These are phyloP conservation scores for Heliconius ethilla DNA, from an alignment of 2,888 invertebrate species.

Conservation along the genomic window DNA sequence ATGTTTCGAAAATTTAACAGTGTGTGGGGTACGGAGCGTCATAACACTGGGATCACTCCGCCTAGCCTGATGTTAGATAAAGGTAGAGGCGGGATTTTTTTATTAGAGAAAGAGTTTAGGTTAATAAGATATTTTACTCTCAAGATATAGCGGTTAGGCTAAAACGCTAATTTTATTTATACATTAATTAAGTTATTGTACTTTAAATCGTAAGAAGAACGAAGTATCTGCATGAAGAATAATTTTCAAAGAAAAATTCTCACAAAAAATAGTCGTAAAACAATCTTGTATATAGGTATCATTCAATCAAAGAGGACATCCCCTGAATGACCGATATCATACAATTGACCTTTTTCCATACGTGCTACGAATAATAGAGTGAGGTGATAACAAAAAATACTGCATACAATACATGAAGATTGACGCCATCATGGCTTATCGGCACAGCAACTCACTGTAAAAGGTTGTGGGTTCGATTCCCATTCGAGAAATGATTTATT, in stretches of 20 bases:
- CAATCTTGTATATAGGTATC: neutral
- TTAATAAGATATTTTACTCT: no score
- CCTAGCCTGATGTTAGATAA: no score
- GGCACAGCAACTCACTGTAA: neutral
- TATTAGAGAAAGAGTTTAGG: no score
- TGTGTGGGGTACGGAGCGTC: no score
- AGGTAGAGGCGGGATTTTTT: no score
- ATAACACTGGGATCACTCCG: no score
- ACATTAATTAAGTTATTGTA: no score
- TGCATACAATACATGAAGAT: neutral
- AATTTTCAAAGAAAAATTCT: neutral
- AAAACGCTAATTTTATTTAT: no score
- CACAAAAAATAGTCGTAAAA: neutral
- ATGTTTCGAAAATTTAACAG: no score
- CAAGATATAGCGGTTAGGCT: no score
- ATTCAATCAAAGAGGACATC: constrained; percentile 1
- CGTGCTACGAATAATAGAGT: constrained; percentile 1
- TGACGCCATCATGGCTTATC: neutral
- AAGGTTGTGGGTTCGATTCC: neutral
- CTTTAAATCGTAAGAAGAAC: no score
- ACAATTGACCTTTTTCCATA: constrained; percentile 10
- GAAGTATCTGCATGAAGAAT: no score
- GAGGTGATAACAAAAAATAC: neutral
- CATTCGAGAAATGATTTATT: neutral
- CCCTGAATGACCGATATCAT: constrained; percentile 11